A percentile compares a stretch with the other conserved stretches of the same genome.
Evolutionary conservation across 2,113 vertebrate genomes (phyloP).

Genomic region (Thymallus thymallus): DNA sequence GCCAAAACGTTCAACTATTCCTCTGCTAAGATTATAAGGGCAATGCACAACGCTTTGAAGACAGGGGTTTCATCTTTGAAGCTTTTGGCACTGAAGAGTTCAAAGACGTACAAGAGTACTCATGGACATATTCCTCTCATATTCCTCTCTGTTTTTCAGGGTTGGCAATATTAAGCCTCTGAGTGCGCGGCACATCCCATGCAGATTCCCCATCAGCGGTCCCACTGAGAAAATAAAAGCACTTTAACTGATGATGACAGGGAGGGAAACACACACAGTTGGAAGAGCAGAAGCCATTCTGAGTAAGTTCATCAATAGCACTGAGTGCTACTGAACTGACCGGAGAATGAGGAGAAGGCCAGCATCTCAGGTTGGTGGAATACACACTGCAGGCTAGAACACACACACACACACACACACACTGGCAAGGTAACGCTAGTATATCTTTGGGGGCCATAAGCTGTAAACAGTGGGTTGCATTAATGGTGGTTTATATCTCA

Average conservation of each 20-base stretch:
- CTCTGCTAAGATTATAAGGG: slow-evolving; percentile 57
- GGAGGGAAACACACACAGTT: slow-evolving; percentile 6
- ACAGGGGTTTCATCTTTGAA: slow-evolving; percentile 68
- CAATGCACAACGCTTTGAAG: slow-evolving; percentile 74
- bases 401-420: not conserved
- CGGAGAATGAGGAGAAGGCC: slow-evolving; percentile 58
- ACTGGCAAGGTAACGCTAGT: slow-evolving; percentile 59
- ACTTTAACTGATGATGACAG: slow-evolving; percentile 55
- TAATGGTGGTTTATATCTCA: slow-evolving; percentile 72
- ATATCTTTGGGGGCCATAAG: slow-evolving; percentile 63
- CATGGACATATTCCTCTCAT: slow-evolving; percentile 54
- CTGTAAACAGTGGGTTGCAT: slow-evolving; percentile 70
- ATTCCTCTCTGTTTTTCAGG: slow-evolving; percentile 59
- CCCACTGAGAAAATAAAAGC: slow-evolving; percentile 14
- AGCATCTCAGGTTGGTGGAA: slow-evolving; percentile 53
- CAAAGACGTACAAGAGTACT: slow-evolving; percentile 70
- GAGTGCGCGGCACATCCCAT: not conserved
- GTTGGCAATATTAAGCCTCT: slow-evolving; percentile 51
- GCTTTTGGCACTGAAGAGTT: slow-evolving; percentile 67
- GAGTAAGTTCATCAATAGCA: slow-evolving; percentile 44
- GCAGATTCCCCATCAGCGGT: slow-evolving; percentile 33
- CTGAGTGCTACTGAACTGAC: slow-evolving; percentile 54
- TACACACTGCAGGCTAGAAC: slow-evolving; percentile 59
- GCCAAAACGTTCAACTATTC: slow-evolving; percentile 64
- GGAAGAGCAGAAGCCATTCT: slow-evolving; percentile 44